These are phyloP conservation scores for Threskiornis aethiopicus DNA, from an alignment of 2,797 vertebrate species.

Conservation along the genomic window DNA sequence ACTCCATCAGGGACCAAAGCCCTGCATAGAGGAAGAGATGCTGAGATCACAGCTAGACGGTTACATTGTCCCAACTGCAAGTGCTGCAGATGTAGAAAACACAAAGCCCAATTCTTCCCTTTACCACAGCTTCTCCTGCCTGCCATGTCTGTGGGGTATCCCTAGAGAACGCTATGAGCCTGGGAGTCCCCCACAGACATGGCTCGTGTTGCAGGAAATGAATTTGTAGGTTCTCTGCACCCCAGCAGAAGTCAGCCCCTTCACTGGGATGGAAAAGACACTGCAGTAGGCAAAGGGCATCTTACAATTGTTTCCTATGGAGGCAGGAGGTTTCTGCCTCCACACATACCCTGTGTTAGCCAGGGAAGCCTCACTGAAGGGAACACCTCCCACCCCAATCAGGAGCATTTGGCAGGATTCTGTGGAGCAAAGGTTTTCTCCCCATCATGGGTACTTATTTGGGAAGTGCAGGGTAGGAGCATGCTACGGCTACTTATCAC, in stretches of 20 bases:
- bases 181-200: not conserved
- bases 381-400: not conserved
- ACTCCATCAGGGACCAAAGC: not conserved
- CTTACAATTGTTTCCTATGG: not conserved
- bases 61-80: accelerated
- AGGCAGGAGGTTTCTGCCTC: not conserved
- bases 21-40: not conserved
- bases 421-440: not conserved
- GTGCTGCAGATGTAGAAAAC: not conserved
- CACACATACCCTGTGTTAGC: not conserved
- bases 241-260: not conserved
- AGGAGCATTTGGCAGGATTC: not conserved
- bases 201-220: not conserved
- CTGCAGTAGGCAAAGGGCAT: not conserved
- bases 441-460: not conserved
- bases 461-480: not conserved
- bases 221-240: not conserved
- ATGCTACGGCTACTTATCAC: not conserved
- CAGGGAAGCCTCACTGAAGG: not conserved
- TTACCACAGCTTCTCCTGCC: not conserved
- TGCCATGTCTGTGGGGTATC: not conserved
- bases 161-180: not conserved
- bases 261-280: not conserved
- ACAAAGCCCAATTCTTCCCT: not conserved
- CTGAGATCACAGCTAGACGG: not conserved